These are phyloP conservation scores for Lepidurus apus DNA, from an alignment of 1,140 invertebrate genomes.

Conservation along the genomic window DNA sequence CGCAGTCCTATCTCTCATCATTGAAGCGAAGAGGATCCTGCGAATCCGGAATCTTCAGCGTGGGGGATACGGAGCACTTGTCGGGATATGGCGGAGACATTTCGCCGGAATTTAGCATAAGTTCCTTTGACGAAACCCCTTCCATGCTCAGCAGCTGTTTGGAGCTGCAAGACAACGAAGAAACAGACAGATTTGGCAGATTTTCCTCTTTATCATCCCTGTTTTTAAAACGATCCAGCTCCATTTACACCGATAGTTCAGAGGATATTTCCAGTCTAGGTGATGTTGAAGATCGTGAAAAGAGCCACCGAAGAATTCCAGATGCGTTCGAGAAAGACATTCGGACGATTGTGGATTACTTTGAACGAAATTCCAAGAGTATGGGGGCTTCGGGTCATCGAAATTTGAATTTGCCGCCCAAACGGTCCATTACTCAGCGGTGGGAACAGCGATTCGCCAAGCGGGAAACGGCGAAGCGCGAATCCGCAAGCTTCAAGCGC, in stretches of 20 bases:
- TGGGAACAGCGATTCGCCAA: conserved; percentile 23
- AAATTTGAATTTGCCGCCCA: conserved; percentile 16
- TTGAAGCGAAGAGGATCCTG: conserved; percentile 70
- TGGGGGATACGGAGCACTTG: conserved; percentile 61
- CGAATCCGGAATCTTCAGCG: conserved; percentile 70
- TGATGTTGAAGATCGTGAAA: conserved; percentile 58
- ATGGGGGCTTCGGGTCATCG: not conserved
- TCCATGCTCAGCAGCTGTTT: conserved; percentile 47
- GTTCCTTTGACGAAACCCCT: conserved; percentile 39
- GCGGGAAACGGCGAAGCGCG: not conserved
- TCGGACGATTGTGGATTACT: conserved; percentile 79
- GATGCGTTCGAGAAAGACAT: conserved; percentile 52
- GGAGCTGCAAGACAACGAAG: conserved; percentile 48
- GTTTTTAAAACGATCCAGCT: conserved; percentile 60
- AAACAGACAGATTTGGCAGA: conserved; percentile 40
- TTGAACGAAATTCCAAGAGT: conserved; percentile 58
- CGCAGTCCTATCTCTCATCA: conserved; percentile 42
- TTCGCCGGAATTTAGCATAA: conserved; percentile 41
- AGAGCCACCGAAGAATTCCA: conserved; percentile 54
- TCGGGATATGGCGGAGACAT: conserved; percentile 40
- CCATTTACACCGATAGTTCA: conserved; percentile 77
- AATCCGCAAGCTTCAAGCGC: conserved; percentile 25
- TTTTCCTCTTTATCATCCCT: conserved; percentile 46
- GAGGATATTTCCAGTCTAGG: conserved; percentile 75
- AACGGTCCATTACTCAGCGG: conserved; percentile 23